phyloP scores from a whole-genome alignment of 1,140 invertebrate genomes.

The Lithobius niger region DNA sequence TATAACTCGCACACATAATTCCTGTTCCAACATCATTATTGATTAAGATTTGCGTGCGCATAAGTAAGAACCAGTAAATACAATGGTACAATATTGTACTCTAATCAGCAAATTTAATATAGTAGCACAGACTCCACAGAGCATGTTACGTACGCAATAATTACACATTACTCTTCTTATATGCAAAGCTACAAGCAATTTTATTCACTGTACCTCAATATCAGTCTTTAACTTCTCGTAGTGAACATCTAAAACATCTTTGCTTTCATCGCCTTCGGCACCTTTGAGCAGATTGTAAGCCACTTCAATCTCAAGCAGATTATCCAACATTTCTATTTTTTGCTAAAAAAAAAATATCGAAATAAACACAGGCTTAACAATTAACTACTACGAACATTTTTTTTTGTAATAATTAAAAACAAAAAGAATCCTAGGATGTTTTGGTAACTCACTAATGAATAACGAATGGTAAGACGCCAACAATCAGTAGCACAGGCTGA shows the following conservation, averaged over 20 bases:
- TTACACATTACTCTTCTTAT: too few relatives aligned
- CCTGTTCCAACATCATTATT: too few relatives aligned
- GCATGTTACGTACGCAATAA: not conserved
- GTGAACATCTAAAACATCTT: conserved; percentile 66
- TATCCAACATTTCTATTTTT: conserved; percentile 88
- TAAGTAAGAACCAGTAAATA: conserved; percentile 5
- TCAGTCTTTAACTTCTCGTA: conserved; percentile 80
- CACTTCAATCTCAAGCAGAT: conserved; percentile 83
- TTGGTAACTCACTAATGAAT: too few relatives aligned
- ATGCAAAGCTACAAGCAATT: conserved; percentile 7
- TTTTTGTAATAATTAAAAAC: too few relatives aligned
- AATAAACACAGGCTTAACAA: not conserved
- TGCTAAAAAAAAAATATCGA: conserved; percentile 29
- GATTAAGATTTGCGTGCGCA: too few relatives aligned
- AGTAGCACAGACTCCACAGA: not conserved
- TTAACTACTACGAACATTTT: too few relatives aligned
- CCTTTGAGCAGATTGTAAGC: conserved; percentile 73
- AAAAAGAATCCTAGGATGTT: too few relatives aligned
- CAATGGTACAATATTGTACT: too few relatives aligned
- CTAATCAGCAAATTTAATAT: too few relatives aligned
- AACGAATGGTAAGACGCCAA: too few relatives aligned
- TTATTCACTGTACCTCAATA: conserved; percentile 51
- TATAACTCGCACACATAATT: too few relatives aligned
- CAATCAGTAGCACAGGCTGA: too few relatives aligned
- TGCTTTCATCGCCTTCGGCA: conserved; percentile 25